Conservation (phyloP, 2,113 vertebrate species). For the Nothoprocta pentlandii region DNA sequence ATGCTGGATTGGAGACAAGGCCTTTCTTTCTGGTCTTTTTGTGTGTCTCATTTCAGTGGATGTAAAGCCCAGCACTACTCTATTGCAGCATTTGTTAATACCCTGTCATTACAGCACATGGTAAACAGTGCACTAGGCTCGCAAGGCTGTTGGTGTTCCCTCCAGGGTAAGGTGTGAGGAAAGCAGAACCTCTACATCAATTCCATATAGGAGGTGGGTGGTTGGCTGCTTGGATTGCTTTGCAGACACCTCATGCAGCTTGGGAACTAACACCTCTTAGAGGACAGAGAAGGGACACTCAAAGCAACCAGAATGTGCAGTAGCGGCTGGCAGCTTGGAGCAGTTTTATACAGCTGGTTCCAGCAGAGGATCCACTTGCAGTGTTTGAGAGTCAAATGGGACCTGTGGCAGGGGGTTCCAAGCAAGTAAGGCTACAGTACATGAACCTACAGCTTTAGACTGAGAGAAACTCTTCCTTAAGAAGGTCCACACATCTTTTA, state of each 20-base stretch:
- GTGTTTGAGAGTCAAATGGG: background rate
- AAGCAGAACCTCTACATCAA: background rate
- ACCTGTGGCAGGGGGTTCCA: background rate
- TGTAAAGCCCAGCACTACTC: background rate
- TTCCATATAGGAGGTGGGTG: no score
- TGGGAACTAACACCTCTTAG: background rate
- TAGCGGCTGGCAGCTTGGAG: background rate
- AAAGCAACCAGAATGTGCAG: accelerated
- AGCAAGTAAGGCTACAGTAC: background rate
- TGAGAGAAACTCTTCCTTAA: background rate
- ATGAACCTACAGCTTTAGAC: background rate
- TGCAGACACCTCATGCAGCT: accelerated
- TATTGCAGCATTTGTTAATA: background rate
- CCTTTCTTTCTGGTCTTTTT: background rate
- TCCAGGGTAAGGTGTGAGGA: background rate
- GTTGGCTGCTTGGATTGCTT: background rate
- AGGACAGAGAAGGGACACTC: background rate
- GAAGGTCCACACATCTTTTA: background rate
- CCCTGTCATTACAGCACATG: background rate
- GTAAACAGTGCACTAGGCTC: background rate
- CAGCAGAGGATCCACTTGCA: background rate
- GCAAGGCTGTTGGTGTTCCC: background rate
- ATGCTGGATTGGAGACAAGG: background rate
- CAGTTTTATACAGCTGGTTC: background rate
- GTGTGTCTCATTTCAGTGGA: background rate